Evolutionary conservation across 2,888 invertebrate species (phyloP), one percentile per base, ranked within the genome.

Genomic region (Drosophila demipolita): DNA sequence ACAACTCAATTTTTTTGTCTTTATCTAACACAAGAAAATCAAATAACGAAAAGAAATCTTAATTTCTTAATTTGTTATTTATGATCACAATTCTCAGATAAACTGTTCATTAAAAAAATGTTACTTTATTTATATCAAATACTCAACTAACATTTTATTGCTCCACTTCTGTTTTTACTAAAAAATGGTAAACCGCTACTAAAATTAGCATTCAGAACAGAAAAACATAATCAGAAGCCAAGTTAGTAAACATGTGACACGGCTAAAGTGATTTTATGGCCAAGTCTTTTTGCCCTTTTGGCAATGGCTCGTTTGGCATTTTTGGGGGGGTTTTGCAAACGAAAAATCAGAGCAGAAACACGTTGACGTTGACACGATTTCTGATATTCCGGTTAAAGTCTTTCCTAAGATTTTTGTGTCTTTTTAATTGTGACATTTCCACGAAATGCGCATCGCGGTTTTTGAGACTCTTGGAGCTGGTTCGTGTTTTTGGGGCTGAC

Each of bases 361-460:
- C 29, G 73, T 48, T 73, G 32, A 57, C 63, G 75, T 72, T 76
- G 82, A 83, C 80, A 80, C 78, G 80, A 85, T 78, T 85, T 83
- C 83, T 74, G 75, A 63, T 79, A 85, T 87, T 85, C 85, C 87
- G 81, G 87, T 87, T 87, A 85, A 80, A 79, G 66, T 85, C 83
- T 87, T 85, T 87, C 71, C 87, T 81, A 85, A 86, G 77, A 72
- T 75, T 73, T 85, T 85, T 76, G 71, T 84, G 80, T 61, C 78
- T 76, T 85, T 86, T 87, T 86, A 86, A 86, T 86, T 86, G 85
- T 87, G 85, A 86, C 87, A 86, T 83, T 87, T 86, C 85, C 85
- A 86, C 85, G 85, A 86, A 86, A 81, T 84, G 80, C 77, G 73
- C 78, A 71, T 77, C 76, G 75, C 80, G 61, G 72, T 70, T 87